Conservation (phyloP, 2,888 invertebrate species). For the Dicyrtoma fusca region DNA sequence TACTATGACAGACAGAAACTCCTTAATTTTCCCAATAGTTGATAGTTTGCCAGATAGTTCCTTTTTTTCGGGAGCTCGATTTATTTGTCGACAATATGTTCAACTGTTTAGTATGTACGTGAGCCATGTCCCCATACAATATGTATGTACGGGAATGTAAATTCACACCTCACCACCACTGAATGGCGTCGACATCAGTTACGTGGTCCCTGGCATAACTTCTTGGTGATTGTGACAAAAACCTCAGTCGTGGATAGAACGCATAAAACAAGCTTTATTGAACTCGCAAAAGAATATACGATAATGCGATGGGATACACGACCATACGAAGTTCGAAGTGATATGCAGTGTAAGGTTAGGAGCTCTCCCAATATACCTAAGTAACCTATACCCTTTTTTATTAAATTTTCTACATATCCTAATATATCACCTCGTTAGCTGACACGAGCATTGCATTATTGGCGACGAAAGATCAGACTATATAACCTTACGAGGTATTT, state of each 20-base stretch:
- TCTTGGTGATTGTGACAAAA: conserved; percentile 23
- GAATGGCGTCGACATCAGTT: conserved; percentile 9
- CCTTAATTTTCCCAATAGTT: conserved; percentile 19
- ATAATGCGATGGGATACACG: not conserved
- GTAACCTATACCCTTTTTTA: conserved; percentile 11
- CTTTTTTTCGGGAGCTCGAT: conserved; percentile 4
- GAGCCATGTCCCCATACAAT: no score
- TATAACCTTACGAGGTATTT: not conserved
- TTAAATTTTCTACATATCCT: conserved; percentile 25
- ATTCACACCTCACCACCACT: conserved; percentile 18
- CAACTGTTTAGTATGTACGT: no score
- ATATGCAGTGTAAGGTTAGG: no score
- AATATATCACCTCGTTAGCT: conserved; percentile 18
- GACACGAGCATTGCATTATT: not conserved
- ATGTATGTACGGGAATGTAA: conserved; percentile 10
- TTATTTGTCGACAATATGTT: conserved; percentile 12
- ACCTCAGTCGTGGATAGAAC: conserved; percentile 28
- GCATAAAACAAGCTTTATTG: conserved; percentile 26
- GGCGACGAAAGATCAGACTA: not conserved
- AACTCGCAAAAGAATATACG: not conserved
- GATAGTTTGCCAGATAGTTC: conserved; percentile 4
- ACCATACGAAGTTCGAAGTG: no score
- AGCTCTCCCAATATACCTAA: not conserved
- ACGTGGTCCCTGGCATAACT: not conserved
- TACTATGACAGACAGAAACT: conserved; percentile 25